Base-by-base conservation (phyloP, 2,113 vertebrate species). In the Phaethornis superciliosus region DNA sequence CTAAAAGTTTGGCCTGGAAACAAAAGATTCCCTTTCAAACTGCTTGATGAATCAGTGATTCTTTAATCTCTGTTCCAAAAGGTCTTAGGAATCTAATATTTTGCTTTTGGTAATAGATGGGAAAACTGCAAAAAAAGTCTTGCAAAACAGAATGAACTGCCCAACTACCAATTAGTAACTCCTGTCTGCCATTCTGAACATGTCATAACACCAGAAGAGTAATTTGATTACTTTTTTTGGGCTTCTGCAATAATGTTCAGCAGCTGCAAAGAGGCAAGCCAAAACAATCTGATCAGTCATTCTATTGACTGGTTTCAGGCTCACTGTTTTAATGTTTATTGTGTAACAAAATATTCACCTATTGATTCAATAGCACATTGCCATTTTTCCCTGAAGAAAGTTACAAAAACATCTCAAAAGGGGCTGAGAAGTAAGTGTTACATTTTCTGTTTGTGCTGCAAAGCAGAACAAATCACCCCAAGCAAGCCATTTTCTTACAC, bases 351-450 rank as follows among this genome's bases (percentile, higher is more conserved):
- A 75, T 21, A 84, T 18, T 55, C n/a, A 55, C 2, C 17, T 67
- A 17, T 28, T 18, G 4, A 64, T 76, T 83, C 77, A 63, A 26
- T 12, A 81, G 33, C 18, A 64, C 13, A 27, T 60, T 58, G 33
- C 15, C 2, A 26, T 49, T 37, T 75, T 32, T 76, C 20, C 37
- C 59, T 74, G 10, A 47, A 89, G 20, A 56, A 49, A 75, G 20
- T 33, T 42, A 52, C 5, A 30, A 58, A 77, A 80, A 56, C 5
- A 15, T 42, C 17, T 52, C 32, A 62, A 46, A 82, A 30, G 10
- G 18, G 12, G 16, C 1, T 4, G 12, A 23, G 55, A 12, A 4
- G 4, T 20, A 10, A 8, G 4, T 5, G 40, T 9, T 21, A 56
- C 2, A 21, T 56, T 69, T 62, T 74, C 15, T 40, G 37, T 54